Evolutionary conservation across 1,140 invertebrate genomes (phyloP).

Genomic region (Bombyx mori): DNA sequence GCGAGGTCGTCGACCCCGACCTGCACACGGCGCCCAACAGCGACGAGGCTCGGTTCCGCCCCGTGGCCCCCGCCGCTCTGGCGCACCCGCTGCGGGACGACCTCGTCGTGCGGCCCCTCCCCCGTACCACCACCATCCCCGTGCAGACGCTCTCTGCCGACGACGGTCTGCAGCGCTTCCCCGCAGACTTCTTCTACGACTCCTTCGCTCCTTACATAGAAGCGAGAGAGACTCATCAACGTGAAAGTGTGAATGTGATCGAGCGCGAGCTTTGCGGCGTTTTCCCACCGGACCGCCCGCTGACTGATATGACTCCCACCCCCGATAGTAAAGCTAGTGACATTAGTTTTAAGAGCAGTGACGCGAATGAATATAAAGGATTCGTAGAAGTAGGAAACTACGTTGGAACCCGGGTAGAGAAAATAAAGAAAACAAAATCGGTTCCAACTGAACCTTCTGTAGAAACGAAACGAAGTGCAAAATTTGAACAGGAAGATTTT

Average conservation of each 20-base stretch:
- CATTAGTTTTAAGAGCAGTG: constrained; percentile 38
- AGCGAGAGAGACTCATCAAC: too few species aligned
- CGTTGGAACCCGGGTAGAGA: background rate
- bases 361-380: constrained; percentile 12
- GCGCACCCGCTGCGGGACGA: constrained; percentile 26
- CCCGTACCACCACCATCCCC: constrained; percentile 52
- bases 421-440: too few species aligned
- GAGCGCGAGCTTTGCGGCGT: background rate
- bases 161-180: constrained; percentile 13
- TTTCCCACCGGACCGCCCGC: constrained; percentile 9
- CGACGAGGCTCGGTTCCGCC: constrained; percentile 75
- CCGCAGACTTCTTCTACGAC: constrained; percentile 16
- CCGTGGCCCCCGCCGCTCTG: constrained; percentile 66
- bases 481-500: background rate
- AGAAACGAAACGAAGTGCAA: background rate
- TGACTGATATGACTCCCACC: constrained; percentile 62
- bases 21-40: constrained; percentile 73
- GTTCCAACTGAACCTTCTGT: background rate
- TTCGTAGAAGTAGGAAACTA: constrained; percentile 2
- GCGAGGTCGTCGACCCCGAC: constrained; percentile 58
- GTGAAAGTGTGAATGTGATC: background rate
- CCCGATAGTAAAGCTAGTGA: constrained; percentile 38
- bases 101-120: constrained; percentile 32
- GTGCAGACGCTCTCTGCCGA: constrained; percentile 32
- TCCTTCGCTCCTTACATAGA: too few species aligned